A percentile compares a stretch with the other conserved stretches of the same genome.
Evolutionary conservation across 2,888 invertebrate species (phyloP).

Genomic region (Shargacucullia verbasci): DNA sequence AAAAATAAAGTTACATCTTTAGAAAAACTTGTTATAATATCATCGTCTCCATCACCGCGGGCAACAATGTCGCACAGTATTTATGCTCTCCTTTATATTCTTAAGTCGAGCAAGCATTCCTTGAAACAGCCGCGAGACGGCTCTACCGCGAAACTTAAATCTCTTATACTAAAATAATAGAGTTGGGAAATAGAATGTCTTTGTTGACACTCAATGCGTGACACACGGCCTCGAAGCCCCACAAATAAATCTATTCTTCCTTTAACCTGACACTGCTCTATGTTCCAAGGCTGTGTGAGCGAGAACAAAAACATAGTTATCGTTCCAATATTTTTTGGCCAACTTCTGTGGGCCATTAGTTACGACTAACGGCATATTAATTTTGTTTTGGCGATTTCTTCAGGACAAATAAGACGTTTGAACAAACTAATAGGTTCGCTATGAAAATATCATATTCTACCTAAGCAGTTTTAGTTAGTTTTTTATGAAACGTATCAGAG

Average conservation of each 20-base stretch:
- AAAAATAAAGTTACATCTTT: constrained; percentile 39
- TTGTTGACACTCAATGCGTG: constrained; percentile 61
- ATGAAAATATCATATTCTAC: constrained; percentile 13
- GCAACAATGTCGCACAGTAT: constrained; percentile 44
- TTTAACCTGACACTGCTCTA: constrained; percentile 29
- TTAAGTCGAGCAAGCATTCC: constrained; percentile 51
- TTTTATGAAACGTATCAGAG: too few species aligned
- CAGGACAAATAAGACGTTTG: constrained; percentile 26
- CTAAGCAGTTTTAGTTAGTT: too few species aligned
- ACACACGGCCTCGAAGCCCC: constrained; percentile 54
- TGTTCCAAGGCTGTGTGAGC: constrained; percentile 31
- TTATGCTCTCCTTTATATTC: constrained; percentile 60
- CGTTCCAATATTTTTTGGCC: constrained; percentile 52
- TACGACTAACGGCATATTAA: constrained; percentile 35
- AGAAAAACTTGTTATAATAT: constrained; percentile 31
- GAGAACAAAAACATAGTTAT: constrained; percentile 28
- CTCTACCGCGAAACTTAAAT: constrained; percentile 64
- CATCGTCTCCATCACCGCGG: constrained; percentile 11
- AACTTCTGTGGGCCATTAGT: constrained; percentile 39
- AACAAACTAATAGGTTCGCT: constrained; percentile 16
- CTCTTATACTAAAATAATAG: constrained; percentile 70
- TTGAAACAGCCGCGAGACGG: constrained; percentile 56
- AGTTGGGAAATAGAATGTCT: constrained; percentile 66
- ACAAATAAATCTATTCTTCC: constrained; percentile 45
- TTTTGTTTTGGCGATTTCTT: constrained; percentile 44